Conservation (phyloP, 1,140 invertebrate genomes). For the Eubasilissa regina region DNA sequence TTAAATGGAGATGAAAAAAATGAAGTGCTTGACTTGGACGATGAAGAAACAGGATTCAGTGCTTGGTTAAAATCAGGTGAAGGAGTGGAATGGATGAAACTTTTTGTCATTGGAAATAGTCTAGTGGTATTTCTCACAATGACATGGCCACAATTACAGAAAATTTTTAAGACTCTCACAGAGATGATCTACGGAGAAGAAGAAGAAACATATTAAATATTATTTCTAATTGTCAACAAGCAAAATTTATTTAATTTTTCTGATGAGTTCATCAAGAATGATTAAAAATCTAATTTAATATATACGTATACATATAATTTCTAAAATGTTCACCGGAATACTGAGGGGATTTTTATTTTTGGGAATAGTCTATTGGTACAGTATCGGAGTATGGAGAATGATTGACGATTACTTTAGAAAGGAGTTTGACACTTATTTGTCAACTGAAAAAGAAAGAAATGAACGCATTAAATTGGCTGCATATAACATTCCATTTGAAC, state of each 20-base stretch:
- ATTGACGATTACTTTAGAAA: slow-evolving; percentile 73
- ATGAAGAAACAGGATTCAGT: slow-evolving; percentile 69
- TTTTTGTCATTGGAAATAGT: slow-evolving; percentile 75
- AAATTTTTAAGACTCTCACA: slow-evolving; percentile 64
- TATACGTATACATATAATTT: slow-evolving; percentile 21
- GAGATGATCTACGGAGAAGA: slow-evolving; percentile 65
- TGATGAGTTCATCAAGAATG: not conserved
- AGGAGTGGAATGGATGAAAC: slow-evolving; percentile 74
- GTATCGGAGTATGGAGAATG: slow-evolving; percentile 69
- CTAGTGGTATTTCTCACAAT: slow-evolving; percentile 73
- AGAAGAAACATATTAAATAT: slow-evolving; percentile 17
- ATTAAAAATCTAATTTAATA: not conserved
- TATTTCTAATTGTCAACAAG: not conserved
- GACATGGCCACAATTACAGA: slow-evolving; percentile 73
- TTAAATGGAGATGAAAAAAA: slow-evolving; percentile 41
- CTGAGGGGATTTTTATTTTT: slow-evolving; percentile 69
- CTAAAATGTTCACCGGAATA: slow-evolving; percentile 65
- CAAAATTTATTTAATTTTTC: not conserved
- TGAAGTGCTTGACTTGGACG: slow-evolving; percentile 54
- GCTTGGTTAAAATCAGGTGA: slow-evolving; percentile 73
- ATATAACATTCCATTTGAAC: slow-evolving; percentile 15
- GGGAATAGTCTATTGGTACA: slow-evolving; percentile 71
- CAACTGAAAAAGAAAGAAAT: slow-evolving; percentile 65
- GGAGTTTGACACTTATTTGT: slow-evolving; percentile 69
- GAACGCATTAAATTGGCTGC: slow-evolving; percentile 62